Evolutionary conservation across 2,797 vertebrate species (phyloP).

Genomic region (Schizopygopsis malacanthus): DNA sequence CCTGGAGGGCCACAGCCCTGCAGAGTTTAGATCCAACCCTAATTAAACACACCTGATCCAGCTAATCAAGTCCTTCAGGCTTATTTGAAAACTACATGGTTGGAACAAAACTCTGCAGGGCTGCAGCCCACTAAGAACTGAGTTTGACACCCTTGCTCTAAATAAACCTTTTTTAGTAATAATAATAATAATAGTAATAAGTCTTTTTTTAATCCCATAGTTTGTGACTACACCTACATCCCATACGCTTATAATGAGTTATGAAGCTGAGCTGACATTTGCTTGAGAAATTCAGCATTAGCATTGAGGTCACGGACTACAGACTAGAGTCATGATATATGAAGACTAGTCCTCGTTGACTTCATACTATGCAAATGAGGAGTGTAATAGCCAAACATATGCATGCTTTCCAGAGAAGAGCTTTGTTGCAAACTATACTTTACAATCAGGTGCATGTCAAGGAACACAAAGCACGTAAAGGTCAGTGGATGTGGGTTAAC

Average conservation of each 20-base stretch:
- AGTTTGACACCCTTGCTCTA: not conserved
- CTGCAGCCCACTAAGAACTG: too few relatives aligned
- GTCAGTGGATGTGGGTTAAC: constrained; percentile 18
- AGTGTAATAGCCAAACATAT: not conserved
- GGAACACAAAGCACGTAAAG: not conserved
- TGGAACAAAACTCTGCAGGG: too few relatives aligned
- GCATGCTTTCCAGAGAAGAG: not conserved
- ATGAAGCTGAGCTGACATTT: constrained; percentile 18
- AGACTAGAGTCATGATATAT: not conserved
- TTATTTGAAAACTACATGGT: too few relatives aligned
- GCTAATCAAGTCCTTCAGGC: too few relatives aligned
- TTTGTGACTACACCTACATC: not conserved
- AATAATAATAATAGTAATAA: too few relatives aligned
- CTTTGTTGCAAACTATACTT: not conserved
- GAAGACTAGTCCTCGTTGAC: not conserved
- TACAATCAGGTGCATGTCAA: not conserved
- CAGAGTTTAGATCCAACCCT: too few relatives aligned
- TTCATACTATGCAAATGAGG: constrained; percentile 7
- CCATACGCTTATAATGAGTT: not conserved
- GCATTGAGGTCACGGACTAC: not conserved
- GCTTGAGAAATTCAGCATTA: not conserved
- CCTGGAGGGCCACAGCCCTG: not conserved
- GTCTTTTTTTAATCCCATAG: too few relatives aligned
- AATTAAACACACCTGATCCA: too few relatives aligned
- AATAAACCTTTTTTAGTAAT: not conserved